A percentile compares a stretch with the other conserved stretches of the same genome.
phyloP scores from a whole-genome alignment of 2,113 vertebrate species.

The Sphaerodactylus townsendi region DNA sequence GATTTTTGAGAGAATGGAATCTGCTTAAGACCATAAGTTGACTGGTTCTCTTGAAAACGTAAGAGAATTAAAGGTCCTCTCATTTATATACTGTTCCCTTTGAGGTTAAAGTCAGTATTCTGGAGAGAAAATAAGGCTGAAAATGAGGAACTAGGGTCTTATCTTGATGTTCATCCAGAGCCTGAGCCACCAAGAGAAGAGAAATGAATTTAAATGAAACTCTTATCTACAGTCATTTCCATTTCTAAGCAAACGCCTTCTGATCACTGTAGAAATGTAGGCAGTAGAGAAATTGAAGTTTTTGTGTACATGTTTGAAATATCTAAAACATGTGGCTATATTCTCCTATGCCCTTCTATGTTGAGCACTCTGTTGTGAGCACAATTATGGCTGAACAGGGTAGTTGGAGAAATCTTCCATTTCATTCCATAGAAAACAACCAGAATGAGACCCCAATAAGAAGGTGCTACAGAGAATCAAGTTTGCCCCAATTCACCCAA shows the following conservation, averaged over 20 bases:
- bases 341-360: not conserved
- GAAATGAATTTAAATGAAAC: slow-evolving; percentile 22
- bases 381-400: not conserved
- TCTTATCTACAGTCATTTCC: slow-evolving; percentile 51
- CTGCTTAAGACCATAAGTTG: slow-evolving; percentile 51
- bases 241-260: not conserved
- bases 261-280: not conserved
- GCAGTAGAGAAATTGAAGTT: not conserved
- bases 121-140: not conserved
- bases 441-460: not conserved
- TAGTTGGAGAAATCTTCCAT: not conserved
- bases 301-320: not conserved
- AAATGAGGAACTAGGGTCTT: not conserved
- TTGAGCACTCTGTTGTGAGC: not conserved
- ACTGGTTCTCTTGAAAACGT: not conserved
- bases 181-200: not conserved
- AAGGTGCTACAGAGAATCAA: not conserved
- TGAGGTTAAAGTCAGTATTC: not conserved
- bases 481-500: not conserved
- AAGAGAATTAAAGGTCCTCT: slow-evolving; percentile 18
- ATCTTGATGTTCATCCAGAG: not conserved
- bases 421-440: not conserved
- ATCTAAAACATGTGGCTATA: not conserved
- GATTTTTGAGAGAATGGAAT: slow-evolving; percentile 16
- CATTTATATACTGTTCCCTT: not conserved